Evolutionary conservation across 1,140 invertebrate species (phyloP).

Genomic region (Ruditapes philippinarum): DNA sequence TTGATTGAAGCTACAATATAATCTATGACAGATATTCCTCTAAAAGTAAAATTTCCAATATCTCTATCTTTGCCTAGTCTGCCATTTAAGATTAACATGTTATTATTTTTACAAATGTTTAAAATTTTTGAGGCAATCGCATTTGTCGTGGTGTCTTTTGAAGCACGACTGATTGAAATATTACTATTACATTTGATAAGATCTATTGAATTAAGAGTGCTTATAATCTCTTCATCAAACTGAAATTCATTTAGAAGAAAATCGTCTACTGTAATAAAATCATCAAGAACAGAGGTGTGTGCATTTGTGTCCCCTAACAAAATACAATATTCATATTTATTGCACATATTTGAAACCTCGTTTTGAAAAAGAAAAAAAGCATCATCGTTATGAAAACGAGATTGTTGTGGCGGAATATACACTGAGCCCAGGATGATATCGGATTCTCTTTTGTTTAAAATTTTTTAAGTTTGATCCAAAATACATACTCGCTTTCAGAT

Average conservation of each 20-base stretch:
- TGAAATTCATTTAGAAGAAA: neutral
- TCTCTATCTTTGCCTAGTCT: no score
- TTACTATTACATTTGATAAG: neutral
- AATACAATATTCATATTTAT: neutral
- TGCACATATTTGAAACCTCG: neutral
- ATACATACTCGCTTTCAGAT: neutral
- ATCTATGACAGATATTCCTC: no score
- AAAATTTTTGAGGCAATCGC: neutral
- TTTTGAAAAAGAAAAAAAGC: neutral
- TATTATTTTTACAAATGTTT: neutral
- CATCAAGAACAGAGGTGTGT: neutral
- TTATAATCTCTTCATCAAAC: neutral
- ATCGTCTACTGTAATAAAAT: neutral
- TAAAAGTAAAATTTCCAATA: no score
- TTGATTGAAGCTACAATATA: no score
- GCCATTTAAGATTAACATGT: neutral
- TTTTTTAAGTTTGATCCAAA: neutral
- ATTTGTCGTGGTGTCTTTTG: neutral
- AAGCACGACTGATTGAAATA: neutral
- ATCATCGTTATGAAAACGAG: neutral
- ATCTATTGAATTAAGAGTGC: no score
- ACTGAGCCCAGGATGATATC: neutral
- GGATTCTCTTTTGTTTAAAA: no score
- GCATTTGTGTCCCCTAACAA: neutral
- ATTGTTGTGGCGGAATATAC: neutral